A percentile compares a stretch with the other conserved stretches of the same genome.
Conservation (phyloP, 2,113 vertebrate genomes). For the Cinclus mexicanus region DNA sequence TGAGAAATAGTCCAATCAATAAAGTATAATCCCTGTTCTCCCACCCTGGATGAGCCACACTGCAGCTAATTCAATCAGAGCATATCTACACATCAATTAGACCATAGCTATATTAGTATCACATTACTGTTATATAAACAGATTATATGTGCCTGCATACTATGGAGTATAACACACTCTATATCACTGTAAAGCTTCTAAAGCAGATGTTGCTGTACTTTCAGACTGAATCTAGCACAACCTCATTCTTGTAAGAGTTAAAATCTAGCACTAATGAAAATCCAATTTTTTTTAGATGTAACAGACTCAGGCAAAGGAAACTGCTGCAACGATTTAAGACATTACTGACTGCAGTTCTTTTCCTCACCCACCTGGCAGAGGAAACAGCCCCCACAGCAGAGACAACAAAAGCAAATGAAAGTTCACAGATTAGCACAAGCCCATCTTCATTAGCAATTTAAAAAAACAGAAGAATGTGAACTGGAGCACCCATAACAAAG, state of each 20-base stretch:
- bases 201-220: not conserved
- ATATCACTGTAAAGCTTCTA: not conserved
- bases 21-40: not conserved
- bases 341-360: not conserved
- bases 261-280: not conserved
- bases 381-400: not conserved
- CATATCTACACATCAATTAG: not conserved
- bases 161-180: not conserved
- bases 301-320: not conserved
- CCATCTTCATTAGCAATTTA: not conserved
- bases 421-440: not conserved
- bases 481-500: not conserved
- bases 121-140: not conserved
- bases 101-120: not conserved
- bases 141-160: not conserved
- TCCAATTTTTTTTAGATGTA: not conserved
- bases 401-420: not conserved
- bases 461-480: not conserved
- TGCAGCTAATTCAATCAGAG: not conserved
- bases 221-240: not conserved
- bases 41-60: not conserved
- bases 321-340: not conserved
- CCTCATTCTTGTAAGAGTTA: not conserved
- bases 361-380: not conserved
- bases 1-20: not conserved